These are phyloP conservation scores for Ceratitis capitata DNA, from an alignment of 1,140 invertebrate genomes.

Conservation along the genomic window DNA sequence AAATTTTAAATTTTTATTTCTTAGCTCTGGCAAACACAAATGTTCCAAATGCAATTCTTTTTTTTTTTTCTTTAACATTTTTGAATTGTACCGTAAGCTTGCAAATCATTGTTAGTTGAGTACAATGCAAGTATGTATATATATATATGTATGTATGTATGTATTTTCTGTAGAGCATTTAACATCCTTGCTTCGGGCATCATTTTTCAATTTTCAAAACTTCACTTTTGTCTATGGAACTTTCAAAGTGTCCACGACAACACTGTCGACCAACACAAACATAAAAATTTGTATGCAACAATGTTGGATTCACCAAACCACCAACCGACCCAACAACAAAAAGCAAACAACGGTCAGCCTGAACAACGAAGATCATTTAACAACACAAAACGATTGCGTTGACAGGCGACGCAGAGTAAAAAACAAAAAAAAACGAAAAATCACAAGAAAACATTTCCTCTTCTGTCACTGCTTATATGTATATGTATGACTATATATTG, in stretches of 20 bases:
- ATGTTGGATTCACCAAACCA: background rate
- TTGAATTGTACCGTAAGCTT: too few relatives aligned
- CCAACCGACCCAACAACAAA: background rate
- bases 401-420: background rate
- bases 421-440: conserved; percentile 8
- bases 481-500: too few relatives aligned
- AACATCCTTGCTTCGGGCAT: conserved; percentile 6
- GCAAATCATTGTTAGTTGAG: too few relatives aligned
- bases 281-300: background rate
- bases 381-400: conserved; percentile 26
- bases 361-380: conserved; percentile 5
- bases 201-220: conserved; percentile 37
- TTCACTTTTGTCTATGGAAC: conserved; percentile 28
- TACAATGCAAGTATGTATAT: too few relatives aligned
- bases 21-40: too few relatives aligned
- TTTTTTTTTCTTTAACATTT: too few relatives aligned
- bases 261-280: conserved; percentile 16
- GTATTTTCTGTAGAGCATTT: background rate
- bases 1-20: too few relatives aligned
- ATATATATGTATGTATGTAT: background rate
- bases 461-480: background rate
- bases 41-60: too few relatives aligned
- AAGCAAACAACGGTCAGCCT: background rate
- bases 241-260: conserved; percentile 25
- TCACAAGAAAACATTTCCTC: background rate